Base-by-base conservation (phyloP, 2,888 invertebrate species). In the Malthinus flaveolus region DNA sequence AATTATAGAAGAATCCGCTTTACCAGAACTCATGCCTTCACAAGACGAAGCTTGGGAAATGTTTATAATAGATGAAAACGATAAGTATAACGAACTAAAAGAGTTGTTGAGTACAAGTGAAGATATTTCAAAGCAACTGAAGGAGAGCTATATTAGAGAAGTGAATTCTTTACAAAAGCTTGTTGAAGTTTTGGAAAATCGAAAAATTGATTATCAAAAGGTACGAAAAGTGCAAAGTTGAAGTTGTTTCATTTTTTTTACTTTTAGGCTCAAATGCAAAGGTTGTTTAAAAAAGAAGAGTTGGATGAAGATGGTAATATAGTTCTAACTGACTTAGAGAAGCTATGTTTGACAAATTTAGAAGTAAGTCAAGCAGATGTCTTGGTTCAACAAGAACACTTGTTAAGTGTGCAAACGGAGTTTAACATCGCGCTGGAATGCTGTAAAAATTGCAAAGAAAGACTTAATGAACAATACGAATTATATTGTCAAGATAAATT, bases 381-480 rank as follows among this genome's bases (percentile, higher is more conserved):
- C 3, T 7, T 68, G 1, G 60, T 66, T 36, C 72, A 75, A 54
- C 74, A 76, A 63, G 78, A 78, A 65, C 61, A 57, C 8, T 65
- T 73, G 11, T 58, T 78, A 13, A 70, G 63, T 33, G 23, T 61
- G n/a, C 75, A 76, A 61, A 57, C 67, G 1, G 71, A 72, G 55
- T 61, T 78, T 12, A 71, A 70, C 53, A 62, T 74, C 7, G 62
- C 68, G 54, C 49, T 77, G 8, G 66, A 71, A 36, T 65, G 66
- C 50, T 65, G 70, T 42, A 66, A 68, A 31, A 65, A 70, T 31
- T 61, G 72, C 2, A 71, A 72, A 57, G 69, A 69, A 12, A 65
- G 65, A 23, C 56, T 78, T 7, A 63, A 66, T 32, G 68, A 71
- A 1, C 65, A 68, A 44, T 78, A 74, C 59, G 70, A 75, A 15